Base-by-base conservation (phyloP, 2,888 invertebrate genomes). In the Eupithecia centaureata region DNA sequence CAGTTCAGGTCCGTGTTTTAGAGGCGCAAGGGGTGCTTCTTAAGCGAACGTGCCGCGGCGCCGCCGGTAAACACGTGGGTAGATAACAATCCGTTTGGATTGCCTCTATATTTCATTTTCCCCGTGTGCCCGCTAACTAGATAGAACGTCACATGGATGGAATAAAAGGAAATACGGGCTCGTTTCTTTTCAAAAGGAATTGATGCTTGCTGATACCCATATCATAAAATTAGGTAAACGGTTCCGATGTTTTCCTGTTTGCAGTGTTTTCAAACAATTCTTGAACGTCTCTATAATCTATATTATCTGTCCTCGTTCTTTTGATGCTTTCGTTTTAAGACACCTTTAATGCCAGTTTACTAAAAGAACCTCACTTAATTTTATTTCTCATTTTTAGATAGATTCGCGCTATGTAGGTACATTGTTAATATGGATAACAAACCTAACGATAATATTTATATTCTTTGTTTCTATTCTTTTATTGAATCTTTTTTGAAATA, bases 41-140 rank as follows among this genome's bases (percentile, higher is more conserved):
- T 92, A 92, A 88, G 85, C 83, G 92, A 87, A 91, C 92, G 92
- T 92, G 92, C 90, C 89, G 83, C 88, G 85, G 82, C 86, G 86
- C 84, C 87, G 85, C 88, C 88, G 88, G 92, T 88, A 91, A 92
- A 92, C 92, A 92, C 91, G 91, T 90, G 93, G 91, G 91, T 90
- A 90, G 93, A 94, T 93, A 93, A 93, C 93, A 91, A 93, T 93
- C 93, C 92, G 90, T 91, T 92, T 90, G 92, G 89, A 93, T 94
- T 94, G 94, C 91, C 91, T 90, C 92, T 93, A 92, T 94, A 94
- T 93, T 90, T 93, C 92, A 93, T 94, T 93, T 93, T 92, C 92
- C 89, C 90, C 86, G 86, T 85, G 81, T 82, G 80, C 82, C 85
- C 87, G 87, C 89, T 93, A 93, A 93, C 93, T 93, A 91, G 92